Percentiles rank a stretch among this genome's conserved stretches.
These are phyloP conservation scores for Myotis yumanensis DNA, from an alignment of 2,113 vertebrate genomes.

Conservation along the genomic window DNA sequence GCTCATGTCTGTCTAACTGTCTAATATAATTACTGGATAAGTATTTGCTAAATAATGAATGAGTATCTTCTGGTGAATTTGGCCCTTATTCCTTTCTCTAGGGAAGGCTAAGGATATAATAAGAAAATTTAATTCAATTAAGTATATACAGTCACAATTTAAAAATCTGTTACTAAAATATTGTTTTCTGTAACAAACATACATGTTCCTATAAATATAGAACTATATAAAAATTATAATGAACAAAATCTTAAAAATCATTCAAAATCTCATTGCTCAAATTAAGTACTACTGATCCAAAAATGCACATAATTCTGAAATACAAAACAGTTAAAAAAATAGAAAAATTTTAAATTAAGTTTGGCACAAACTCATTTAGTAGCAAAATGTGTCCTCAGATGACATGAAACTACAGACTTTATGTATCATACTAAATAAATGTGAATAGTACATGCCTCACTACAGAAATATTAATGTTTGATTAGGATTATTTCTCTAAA, in stretches of 20 bases:
- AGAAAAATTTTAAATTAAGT: background rate
- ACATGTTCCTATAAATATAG: background rate
- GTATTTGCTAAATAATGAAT: background rate
- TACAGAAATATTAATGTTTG: background rate
- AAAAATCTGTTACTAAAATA: conserved; percentile 10
- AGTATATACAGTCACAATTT: background rate
- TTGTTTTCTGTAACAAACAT: background rate
- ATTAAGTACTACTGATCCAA: background rate
- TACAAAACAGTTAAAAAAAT: background rate
- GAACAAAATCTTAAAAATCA: background rate
- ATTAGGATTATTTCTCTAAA: background rate
- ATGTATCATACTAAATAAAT: background rate
- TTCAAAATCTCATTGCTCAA: background rate
- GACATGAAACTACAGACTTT: background rate
- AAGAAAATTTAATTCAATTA: background rate
- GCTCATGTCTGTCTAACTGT: background rate
- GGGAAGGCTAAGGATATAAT: conserved; percentile 9
- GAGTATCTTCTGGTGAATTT: background rate
- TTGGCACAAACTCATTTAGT: background rate
- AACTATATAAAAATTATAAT: background rate
- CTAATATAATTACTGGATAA: background rate
- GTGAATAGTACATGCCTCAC: background rate
- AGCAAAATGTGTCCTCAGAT: background rate
- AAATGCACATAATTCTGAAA: conserved; percentile 14
- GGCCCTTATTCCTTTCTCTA: background rate